Conservation (phyloP, 2,113 vertebrate genomes). For the Beaufortia kweichowensis region DNA sequence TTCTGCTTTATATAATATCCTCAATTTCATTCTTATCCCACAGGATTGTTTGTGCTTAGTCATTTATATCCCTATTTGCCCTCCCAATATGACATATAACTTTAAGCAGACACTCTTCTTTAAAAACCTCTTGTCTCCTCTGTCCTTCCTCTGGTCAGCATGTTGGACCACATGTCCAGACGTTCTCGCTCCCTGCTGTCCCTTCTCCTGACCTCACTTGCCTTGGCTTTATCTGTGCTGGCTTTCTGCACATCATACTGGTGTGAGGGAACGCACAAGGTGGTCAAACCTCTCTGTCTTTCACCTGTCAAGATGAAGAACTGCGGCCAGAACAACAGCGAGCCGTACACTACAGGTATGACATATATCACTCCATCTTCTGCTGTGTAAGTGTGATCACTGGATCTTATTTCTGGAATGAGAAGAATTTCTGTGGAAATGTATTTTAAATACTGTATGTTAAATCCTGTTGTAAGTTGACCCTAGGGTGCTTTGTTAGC, state of each 20-base stretch:
- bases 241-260: constrained; percentile 84
- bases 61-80: constrained; percentile 48
- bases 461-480: too few species aligned
- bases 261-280: constrained; percentile 84
- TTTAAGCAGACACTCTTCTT: neutral
- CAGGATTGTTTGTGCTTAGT: constrained; percentile 57
- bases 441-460: too few species aligned
- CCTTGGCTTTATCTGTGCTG: constrained; percentile 77
- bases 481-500: too few species aligned
- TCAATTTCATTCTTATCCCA: constrained; percentile 1
- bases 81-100: neutral
- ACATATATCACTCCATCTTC: neutral
- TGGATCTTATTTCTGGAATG: too few species aligned
- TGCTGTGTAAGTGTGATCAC: neutral
- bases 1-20: constrained; percentile 52
- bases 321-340: constrained; percentile 76
- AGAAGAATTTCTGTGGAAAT: too few species aligned
- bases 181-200: constrained; percentile 78
- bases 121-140: neutral
- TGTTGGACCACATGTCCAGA: constrained; percentile 73
- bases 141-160: constrained; percentile 56
- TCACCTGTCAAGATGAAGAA: constrained; percentile 81
- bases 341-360: constrained; percentile 73
- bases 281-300: constrained; percentile 82
- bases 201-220: constrained; percentile 76